Percentiles rank a stretch among this genome's conserved stretches.
Conservation (phyloP, 2,113 vertebrate species). For the Scortum barcoo region DNA sequence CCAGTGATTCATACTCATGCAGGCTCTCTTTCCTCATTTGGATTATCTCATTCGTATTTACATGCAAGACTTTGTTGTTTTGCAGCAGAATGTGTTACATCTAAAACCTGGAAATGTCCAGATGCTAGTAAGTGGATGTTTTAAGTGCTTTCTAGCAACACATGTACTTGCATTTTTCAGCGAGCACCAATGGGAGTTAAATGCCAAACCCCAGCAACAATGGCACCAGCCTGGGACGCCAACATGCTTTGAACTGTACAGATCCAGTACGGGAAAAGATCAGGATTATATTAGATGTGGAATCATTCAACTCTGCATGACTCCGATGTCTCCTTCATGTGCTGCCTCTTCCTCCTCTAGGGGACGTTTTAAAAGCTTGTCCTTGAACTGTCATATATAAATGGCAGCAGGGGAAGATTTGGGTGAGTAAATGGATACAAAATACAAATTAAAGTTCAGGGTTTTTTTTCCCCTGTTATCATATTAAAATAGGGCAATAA, state of each 20-base stretch:
- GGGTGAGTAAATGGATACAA: neutral
- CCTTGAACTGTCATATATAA: conserved; percentile 31
- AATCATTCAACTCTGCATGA: neutral
- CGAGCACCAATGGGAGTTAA: conserved; percentile 8
- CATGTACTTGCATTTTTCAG: neutral
- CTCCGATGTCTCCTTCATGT: neutral
- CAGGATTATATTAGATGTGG: neutral
- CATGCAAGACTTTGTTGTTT: neutral
- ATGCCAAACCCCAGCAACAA: neutral
- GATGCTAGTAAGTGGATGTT: neutral
- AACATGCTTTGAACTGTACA: neutral
- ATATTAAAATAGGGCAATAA: neutral
- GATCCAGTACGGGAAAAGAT: neutral
- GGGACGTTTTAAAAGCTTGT: conserved; percentile 7
- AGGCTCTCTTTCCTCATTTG: neutral
- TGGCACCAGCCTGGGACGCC: neutral
- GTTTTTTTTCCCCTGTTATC: neutral
- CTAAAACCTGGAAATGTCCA: neutral
- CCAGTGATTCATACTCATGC: neutral
- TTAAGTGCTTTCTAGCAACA: neutral
- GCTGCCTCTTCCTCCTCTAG: neutral
- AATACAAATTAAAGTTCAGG: neutral
- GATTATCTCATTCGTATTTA: neutral
- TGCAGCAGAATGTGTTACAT: neutral
- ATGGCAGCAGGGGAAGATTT: neutral